Percentiles rank a stretch among this genome's conserved stretches.
phyloP scores from a whole-genome alignment of 1,140 invertebrate species.

The Teleopsis dalmanni region DNA sequence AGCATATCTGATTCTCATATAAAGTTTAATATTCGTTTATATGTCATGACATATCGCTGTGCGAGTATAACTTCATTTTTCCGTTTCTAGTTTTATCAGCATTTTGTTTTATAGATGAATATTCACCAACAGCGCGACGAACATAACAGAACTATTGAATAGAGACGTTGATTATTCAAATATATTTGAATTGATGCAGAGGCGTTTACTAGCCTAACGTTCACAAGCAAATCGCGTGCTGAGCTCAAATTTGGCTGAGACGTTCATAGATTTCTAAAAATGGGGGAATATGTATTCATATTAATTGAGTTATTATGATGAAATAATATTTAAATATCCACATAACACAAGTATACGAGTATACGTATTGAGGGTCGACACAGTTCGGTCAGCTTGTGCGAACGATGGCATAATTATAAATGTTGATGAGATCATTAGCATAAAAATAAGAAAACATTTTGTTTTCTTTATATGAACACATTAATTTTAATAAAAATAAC shows the following conservation, averaged over 20 bases:
- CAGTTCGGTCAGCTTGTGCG: background rate
- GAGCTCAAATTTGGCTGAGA: conserved; percentile 3
- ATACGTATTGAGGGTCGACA: background rate
- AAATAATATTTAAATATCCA: background rate
- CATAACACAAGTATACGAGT: background rate
- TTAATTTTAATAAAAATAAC: too few species aligned
- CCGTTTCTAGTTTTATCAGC: too few species aligned
- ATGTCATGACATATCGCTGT: too few species aligned
- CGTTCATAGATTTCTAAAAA: too few species aligned
- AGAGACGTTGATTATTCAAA: conserved; percentile 44
- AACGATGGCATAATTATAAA: background rate
- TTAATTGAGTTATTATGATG: conserved; percentile 10
- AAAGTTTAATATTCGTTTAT: background rate
- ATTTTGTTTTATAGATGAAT: too few species aligned
- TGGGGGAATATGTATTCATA: background rate
- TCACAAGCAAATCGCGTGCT: conserved; percentile 11
- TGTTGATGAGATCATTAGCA: conserved; percentile 6
- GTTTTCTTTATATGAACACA: too few species aligned
- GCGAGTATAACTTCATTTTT: too few species aligned
- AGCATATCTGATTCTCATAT: background rate
- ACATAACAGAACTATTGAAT: conserved; percentile 18
- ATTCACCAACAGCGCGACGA: too few species aligned
- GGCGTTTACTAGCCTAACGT: conserved; percentile 1
- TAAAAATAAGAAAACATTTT: too few species aligned
- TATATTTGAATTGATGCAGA: too few species aligned